Evolutionary conservation across 2,888 invertebrate genomes (phyloP).

Genomic region (Leptinotarsa haldemani): DNA sequence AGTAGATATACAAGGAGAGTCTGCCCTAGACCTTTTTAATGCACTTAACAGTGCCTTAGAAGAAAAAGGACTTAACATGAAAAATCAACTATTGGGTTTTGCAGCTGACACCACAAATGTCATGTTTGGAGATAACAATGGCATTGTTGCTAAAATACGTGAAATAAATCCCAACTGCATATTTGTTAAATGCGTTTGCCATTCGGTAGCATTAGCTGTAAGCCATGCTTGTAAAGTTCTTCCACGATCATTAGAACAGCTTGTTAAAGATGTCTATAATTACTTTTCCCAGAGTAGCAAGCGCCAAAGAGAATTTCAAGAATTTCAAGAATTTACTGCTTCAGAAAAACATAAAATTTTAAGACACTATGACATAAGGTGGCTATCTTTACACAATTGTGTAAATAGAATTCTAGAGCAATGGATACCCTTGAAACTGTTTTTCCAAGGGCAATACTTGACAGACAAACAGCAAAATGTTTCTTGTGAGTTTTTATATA

Average conservation of each 20-base stretch:
- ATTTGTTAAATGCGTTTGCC: slow-evolving; percentile 43
- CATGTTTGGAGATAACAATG: slow-evolving; percentile 38
- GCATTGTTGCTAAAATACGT: slow-evolving; percentile 37
- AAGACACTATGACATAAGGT: slow-evolving; percentile 38
- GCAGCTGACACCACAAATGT: slow-evolving; percentile 42
- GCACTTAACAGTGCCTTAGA: slow-evolving; percentile 29
- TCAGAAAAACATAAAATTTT: slow-evolving; percentile 37
- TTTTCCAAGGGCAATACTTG: slow-evolving; percentile 35
- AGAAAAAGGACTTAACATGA: slow-evolving; percentile 29
- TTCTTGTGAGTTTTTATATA: slow-evolving; percentile 32
- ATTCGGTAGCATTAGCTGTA: slow-evolving; percentile 39
- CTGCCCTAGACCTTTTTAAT: slow-evolving; percentile 37
- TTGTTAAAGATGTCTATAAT: slow-evolving; percentile 34
- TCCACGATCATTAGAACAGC: slow-evolving; percentile 31
- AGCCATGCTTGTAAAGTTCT: slow-evolving; percentile 38
- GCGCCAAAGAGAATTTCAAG: slow-evolving; percentile 33
- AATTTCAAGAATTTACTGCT: slow-evolving; percentile 36
- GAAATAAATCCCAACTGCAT: slow-evolving; percentile 40
- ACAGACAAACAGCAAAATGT: slow-evolving; percentile 33
- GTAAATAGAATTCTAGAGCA: slow-evolving; percentile 34
- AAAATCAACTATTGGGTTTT: slow-evolving; percentile 32
- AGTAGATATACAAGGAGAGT: slow-evolving; percentile 35
- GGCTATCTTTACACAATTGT: slow-evolving; percentile 33
- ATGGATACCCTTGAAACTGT: slow-evolving; percentile 30
- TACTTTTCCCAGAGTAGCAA: slow-evolving; percentile 37